These are phyloP conservation scores for Tethea ocularis DNA, from an alignment of 2,888 invertebrate species.

Conservation along the genomic window DNA sequence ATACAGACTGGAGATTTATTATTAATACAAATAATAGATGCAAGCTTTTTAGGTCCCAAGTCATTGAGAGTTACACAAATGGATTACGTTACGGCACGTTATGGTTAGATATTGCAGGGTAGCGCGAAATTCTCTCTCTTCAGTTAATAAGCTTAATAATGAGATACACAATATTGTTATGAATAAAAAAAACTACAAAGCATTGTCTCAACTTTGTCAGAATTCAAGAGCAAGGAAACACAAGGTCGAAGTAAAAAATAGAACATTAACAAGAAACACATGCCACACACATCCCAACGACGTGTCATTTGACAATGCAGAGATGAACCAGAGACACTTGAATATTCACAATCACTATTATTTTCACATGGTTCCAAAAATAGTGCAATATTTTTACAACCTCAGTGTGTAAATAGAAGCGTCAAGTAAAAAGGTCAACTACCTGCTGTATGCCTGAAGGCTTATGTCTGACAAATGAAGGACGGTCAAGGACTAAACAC, in stretches of 20 bases:
- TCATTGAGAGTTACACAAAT: background rate
- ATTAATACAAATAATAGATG: background rate
- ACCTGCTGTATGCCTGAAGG: slow-evolving; percentile 17
- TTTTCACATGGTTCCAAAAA: background rate
- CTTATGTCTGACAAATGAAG: slow-evolving; percentile 25
- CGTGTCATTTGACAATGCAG: slow-evolving; percentile 19
- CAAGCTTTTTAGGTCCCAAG: background rate
- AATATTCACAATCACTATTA: background rate
- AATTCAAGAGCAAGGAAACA: slow-evolving; percentile 38
- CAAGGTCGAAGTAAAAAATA: slow-evolving; percentile 42
- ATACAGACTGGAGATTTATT: background rate
- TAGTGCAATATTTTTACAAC: background rate
- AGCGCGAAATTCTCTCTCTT: background rate
- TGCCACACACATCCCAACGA: slow-evolving; percentile 25
- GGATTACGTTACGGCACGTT: background rate
- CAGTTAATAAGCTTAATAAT: background rate
- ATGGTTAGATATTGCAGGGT: background rate
- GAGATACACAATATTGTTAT: background rate
- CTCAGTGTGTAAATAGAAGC: background rate
- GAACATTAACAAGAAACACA: slow-evolving; percentile 43
- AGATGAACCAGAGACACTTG: slow-evolving; percentile 2
- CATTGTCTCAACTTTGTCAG: slow-evolving; percentile 6
- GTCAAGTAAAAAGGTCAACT: slow-evolving; percentile 12
- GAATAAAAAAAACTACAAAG: background rate
- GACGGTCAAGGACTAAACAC: slow-evolving; percentile 33